Percentiles rank a stretch among this genome's conserved stretches.
Conservation (phyloP, 2,888 invertebrate species). For the Cheilosia grossa region DNA sequence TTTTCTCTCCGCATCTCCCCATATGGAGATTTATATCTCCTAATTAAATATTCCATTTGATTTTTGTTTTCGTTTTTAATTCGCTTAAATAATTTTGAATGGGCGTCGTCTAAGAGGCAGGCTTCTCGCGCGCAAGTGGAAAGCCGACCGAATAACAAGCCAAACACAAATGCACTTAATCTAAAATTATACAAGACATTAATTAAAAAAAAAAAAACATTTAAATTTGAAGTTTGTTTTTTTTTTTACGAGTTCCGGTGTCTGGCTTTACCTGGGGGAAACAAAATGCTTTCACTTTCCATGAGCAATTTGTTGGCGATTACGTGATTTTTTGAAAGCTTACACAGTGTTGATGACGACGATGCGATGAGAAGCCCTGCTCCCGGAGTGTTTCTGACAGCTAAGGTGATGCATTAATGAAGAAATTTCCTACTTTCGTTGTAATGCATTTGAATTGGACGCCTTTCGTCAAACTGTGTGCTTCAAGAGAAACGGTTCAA, state of each 20-base stretch:
- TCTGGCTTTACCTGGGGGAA: constrained; percentile 7
- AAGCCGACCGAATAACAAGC: constrained; percentile 35
- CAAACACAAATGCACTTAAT: constrained; percentile 21
- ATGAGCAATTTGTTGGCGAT: constrained; percentile 58
- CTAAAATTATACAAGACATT: constrained; percentile 64
- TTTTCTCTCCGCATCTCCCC: constrained; percentile 36
- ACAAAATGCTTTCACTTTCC: constrained; percentile 66
- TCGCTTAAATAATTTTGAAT: constrained; percentile 38
- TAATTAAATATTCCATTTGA: constrained; percentile 60
- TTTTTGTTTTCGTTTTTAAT: constrained; percentile 10
- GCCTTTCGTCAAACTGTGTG: not conserved
- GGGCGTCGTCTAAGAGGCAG: not conserved
- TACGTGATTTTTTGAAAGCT: constrained; percentile 67
- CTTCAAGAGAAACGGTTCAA: not conserved
- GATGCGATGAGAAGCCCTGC: constrained; percentile 32
- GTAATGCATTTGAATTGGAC: constrained; percentile 15
- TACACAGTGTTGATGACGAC: constrained; percentile 21
- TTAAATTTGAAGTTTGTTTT: constrained; percentile 44
- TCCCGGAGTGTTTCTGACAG: constrained; percentile 53
- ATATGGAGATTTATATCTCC: constrained; percentile 45
- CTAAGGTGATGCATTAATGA: constrained; percentile 40
- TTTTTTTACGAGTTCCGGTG: constrained; percentile 47
- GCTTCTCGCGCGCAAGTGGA: constrained; percentile 9
- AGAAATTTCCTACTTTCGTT: constrained; percentile 24
- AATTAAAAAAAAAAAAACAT: constrained; percentile 69